Evolutionary conservation across 2,113 vertebrate genomes (phyloP).

Genomic region (Thalassoma bifasciatum): DNA sequence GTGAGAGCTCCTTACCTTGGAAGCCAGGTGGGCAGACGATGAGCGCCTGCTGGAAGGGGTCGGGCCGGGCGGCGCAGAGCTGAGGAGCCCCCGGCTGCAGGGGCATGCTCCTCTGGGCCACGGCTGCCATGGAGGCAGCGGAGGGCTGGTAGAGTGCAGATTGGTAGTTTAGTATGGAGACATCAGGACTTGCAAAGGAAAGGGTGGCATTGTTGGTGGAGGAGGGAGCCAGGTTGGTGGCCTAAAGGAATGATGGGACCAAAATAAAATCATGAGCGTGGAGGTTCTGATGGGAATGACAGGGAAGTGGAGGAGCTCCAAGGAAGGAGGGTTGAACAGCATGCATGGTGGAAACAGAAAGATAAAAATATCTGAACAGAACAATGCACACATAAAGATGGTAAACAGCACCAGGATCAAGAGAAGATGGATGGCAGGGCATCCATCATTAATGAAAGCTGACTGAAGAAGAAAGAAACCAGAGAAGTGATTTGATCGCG

Average conservation of each 20-base stretch:
- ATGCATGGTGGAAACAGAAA: constrained; percentile 22
- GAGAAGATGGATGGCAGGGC: constrained; percentile 17
- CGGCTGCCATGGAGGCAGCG: constrained; percentile 96
- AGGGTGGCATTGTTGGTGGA: constrained; percentile 97
- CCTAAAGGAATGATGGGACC: constrained; percentile 91
- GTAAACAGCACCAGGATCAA: constrained; percentile 17
- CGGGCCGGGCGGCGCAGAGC: constrained; percentile 93
- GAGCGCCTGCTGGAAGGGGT: constrained; percentile 99
- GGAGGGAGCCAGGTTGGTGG: constrained; percentile 94
- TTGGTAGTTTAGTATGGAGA: constrained; percentile 99
- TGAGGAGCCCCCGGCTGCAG: constrained; percentile 93
- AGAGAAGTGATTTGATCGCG: constrained; percentile 33
- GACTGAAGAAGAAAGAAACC: constrained; percentile 37
- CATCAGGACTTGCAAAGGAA: constrained; percentile 95
- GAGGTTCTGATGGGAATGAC: constrained; percentile 50
- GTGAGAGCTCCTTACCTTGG: constrained; percentile 88
- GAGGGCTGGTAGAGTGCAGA: constrained; percentile 98
- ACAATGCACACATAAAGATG: constrained; percentile 15
- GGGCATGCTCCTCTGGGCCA: constrained; percentile 97
- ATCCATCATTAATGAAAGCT: constrained; percentile 42
- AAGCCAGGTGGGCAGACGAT: constrained; percentile 98
- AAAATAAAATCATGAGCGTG: constrained; percentile 84
- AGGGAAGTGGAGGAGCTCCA: constrained; percentile 26
- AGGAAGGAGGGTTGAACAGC: constrained; percentile 12
- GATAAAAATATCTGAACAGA: constrained; percentile 3